Base-by-base conservation (phyloP, 2,888 invertebrate genomes). In the Eumerus sabulonum region DNA sequence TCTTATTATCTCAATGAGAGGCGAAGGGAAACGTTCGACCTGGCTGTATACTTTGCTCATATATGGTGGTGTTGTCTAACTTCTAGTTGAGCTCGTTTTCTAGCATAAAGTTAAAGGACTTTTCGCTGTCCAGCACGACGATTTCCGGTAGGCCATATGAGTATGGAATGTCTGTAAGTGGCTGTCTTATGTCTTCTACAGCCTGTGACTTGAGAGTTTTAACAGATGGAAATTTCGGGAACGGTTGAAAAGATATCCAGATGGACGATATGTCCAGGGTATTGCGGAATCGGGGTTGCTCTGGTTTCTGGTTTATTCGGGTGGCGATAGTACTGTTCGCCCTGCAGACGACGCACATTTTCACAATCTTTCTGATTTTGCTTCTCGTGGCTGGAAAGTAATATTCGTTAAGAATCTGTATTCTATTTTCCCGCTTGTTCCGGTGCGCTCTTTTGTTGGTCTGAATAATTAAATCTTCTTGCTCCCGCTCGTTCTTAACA, bases 71-170 rank as follows among this genome's bases (percentile, higher is more conserved):
- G 59, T 59, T 45, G 16, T 59, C 44, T 13, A 59, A 14, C 44
- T 47, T 45, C 19, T 18, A 9, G 45, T 70, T 19, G 12, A 82
- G 50, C 16, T 71, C 38, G 36, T 70, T 70, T 64, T 77, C 48
- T 16, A 77, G 42, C 62, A 77, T 70, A 13, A 64, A 64, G 11
- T 27, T 54, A 19, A 76, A 42, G 0, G 76, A 66, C 44, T 63
- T 72, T 56, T 77, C 76, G 27, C 74, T 82, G 51, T 74, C 74
- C n/a, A 74, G 63, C 1, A 82, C 71, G 2, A 82, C 18, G 12
- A 47, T 36, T 60, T 71, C 60, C 12, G 79, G 82, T 14, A 81
- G 48, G 40, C 81, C 50, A 36, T 68, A 76, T 4, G 57, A 35
- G 13, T 63, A 74, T 1, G 79, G 64, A 0, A 79, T 44, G 13